These are phyloP conservation scores for Hyla sarda DNA, from an alignment of 2,113 vertebrate species.

Conservation along the genomic window DNA sequence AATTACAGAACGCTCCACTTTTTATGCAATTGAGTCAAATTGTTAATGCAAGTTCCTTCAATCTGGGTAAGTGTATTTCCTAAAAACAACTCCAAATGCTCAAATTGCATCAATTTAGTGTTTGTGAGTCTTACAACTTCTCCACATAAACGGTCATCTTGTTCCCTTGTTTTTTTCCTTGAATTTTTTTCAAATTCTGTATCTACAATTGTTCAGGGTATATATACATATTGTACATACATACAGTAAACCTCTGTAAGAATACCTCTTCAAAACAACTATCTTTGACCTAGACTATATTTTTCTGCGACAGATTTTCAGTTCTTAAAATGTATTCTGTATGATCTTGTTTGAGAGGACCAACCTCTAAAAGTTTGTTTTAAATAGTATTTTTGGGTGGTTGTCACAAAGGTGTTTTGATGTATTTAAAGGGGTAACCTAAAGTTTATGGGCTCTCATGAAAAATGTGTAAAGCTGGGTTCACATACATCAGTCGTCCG, in stretches of 20 bases:
- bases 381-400: no score
- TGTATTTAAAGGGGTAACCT: background rate
- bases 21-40: slow-evolving; percentile 59
- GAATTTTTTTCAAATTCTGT: background rate
- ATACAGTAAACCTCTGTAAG: background rate
- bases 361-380: background rate
- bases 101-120: slow-evolving; percentile 53
- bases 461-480: background rate
- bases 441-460: background rate
- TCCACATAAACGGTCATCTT: slow-evolving; percentile 24
- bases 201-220: no score
- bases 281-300: background rate
- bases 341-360: background rate
- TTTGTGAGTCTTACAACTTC: slow-evolving; percentile 15
- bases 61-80: slow-evolving; percentile 48
- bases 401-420: background rate
- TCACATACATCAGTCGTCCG: no score
- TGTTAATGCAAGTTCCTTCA: slow-evolving; percentile 53
- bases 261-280: no score
- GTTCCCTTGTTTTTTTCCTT: background rate
- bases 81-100: slow-evolving; percentile 52
- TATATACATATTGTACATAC: background rate
- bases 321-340: background rate
- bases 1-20: slow-evolving; percentile 53
- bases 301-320: background rate